Base-by-base conservation (phyloP, 1,140 invertebrate genomes). In the Drosophila nikananu region DNA sequence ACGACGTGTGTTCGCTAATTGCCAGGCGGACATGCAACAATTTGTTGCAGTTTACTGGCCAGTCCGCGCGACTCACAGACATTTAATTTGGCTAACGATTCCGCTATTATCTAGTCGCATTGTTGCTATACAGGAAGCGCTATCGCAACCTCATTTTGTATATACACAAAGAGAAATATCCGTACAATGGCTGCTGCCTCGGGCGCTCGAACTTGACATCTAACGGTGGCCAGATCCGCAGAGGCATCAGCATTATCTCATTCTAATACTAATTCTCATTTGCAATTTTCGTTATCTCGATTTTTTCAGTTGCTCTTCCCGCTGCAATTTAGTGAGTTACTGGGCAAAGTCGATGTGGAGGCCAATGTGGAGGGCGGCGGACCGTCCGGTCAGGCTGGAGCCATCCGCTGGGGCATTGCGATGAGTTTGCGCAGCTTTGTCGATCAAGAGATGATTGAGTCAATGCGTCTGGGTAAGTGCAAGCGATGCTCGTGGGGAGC, bases 351-450 rank as follows among this genome's bases (percentile, higher is more conserved):
- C 32, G 98, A 99, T 94, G 93, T 99, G 19, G 96, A 97, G 92
- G 97, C 96, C 42, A 95, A 94, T 59, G 95, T 97, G 35, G 94
- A 94, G 65, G 94, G 94, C 48, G 96, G 96, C 54, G 97, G 97
- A 54, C 93, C 94, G 35, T 95, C 96, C 39, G 96, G 96, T 23
- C 96, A 98, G 93, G 94, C 97, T 27, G 97, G 97, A 39, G 97
- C 97, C 54, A 95, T 99, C 63, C 95, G 98, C 46, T 97, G 95
- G 94, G 98, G 96, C 21, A 96, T 99, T 54, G 94, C 98, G 30
- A 95, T 94, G 94, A 95, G 95, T 32, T 94, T 98, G 51, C 94
- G 95, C 71, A 97, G 95, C 92, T 99, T 98, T 94, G 95, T 99
- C 13, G 95, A 97, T 80, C 86, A 94, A 60, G 94, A 96, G 49